Percentiles rank a stretch among this genome's conserved stretches.
These are phyloP conservation scores for Tylochromis polylepis DNA, from an alignment of 2,113 vertebrate species.

Conservation along the genomic window DNA sequence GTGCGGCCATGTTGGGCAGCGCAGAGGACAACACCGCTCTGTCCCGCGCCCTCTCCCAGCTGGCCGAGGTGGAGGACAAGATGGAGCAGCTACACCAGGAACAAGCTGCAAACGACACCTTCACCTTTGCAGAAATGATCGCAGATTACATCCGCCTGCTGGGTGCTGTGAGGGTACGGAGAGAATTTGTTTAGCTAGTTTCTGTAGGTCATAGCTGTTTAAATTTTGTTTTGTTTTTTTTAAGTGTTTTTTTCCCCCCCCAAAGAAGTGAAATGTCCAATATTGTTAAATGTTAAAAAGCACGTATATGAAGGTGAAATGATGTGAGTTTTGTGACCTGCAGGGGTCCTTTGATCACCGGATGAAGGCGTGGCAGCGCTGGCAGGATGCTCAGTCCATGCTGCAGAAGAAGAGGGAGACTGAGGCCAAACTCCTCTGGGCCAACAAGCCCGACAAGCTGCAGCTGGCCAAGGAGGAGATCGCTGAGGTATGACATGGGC, in stretches of 20 bases:
- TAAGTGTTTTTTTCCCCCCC: background rate
- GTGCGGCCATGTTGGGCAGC: conserved; percentile 94
- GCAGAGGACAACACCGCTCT: conserved; percentile 96
- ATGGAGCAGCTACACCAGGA: conserved; percentile 94
- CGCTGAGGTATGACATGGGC: conserved; percentile 75
- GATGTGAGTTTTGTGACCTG: background rate
- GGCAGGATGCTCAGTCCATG: conserved; percentile 89
- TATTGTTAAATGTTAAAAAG: background rate
- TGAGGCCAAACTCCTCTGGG: conserved; percentile 93
- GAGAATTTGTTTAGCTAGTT: background rate
- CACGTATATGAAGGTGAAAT: background rate
- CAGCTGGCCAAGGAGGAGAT: conserved; percentile 98
- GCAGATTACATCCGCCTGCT: conserved; percentile 94
- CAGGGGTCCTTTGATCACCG: conserved; percentile 95
- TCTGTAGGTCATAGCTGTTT: background rate
- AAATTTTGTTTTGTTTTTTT: background rate
- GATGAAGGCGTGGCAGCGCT: conserved; percentile 96
- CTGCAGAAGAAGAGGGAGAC: conserved; percentile 95
- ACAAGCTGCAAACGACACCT: conserved; percentile 90
- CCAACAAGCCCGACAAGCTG: conserved; percentile 95
- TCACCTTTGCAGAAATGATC: conserved; percentile 87
- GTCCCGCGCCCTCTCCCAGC: conserved; percentile 90
- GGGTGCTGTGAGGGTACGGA: conserved; percentile 83
- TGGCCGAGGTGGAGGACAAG: conserved; percentile 96
- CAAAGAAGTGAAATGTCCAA: background rate